Evolutionary conservation across 2,888 invertebrate species (phyloP).

Genomic region (Trimorus sp.): DNA sequence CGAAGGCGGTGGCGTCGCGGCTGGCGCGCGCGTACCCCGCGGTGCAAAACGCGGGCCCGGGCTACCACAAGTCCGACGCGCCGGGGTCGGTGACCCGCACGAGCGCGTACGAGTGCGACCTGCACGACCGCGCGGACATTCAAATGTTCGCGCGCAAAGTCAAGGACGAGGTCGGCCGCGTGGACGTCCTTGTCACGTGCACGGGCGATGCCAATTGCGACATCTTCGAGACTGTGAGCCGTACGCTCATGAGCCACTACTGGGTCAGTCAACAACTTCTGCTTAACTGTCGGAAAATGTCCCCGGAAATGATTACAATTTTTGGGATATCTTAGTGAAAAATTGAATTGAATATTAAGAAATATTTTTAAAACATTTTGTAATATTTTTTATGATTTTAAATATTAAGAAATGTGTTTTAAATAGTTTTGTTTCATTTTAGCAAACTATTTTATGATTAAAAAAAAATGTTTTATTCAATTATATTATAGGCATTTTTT

Average conservation of each 20-base stretch:
- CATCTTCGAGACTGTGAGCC: slow-evolving; percentile 74
- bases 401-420: too few relatives aligned
- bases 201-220: slow-evolving; percentile 69
- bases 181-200: slow-evolving; percentile 78
- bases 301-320: too few relatives aligned
- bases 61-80: slow-evolving; percentile 66
- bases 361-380: too few relatives aligned
- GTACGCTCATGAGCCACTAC: slow-evolving; percentile 78
- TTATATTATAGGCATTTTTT: too few relatives aligned
- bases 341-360: too few relatives aligned
- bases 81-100: slow-evolving; percentile 47
- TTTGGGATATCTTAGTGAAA: too few relatives aligned
- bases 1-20: slow-evolving; percentile 65
- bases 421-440: too few relatives aligned
- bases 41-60: slow-evolving; percentile 66
- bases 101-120: slow-evolving; percentile 73
- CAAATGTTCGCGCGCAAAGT: slow-evolving; percentile 71
- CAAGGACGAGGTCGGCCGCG: slow-evolving; percentile 73
- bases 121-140: slow-evolving; percentile 73
- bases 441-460: too few relatives aligned
- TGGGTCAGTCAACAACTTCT: slow-evolving; percentile 70
- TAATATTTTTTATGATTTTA: too few relatives aligned
- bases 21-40: slow-evolving; percentile 65
- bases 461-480: too few relatives aligned
- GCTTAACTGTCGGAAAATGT: too few relatives aligned